Percentiles rank a stretch among this genome's conserved stretches.
Conservation (phyloP, 2,797 vertebrate genomes). For the Perodicticus potto region DNA sequence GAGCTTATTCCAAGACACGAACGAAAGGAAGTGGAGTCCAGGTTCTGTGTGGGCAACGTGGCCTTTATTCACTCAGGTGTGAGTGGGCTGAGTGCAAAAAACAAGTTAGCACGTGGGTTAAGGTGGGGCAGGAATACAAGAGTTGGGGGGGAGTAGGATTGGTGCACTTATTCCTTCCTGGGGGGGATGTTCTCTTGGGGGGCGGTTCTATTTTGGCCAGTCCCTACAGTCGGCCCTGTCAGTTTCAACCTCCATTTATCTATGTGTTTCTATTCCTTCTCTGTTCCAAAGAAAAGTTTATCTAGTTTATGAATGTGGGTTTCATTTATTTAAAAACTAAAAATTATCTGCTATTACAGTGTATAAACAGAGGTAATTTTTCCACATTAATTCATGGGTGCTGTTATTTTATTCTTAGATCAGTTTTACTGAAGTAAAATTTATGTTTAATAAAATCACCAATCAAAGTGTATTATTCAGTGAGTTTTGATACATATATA, state of each 20-base stretch:
- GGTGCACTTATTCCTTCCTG: no score
- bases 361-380: constrained; percentile 24
- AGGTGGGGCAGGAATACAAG: no score
- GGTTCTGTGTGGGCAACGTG: no score
- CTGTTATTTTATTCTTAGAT: not conserved
- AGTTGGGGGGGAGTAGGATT: no score
- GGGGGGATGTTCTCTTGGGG: no score
- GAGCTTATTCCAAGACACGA: no score
- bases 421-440: constrained; percentile 46
- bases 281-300: not conserved
- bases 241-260: not conserved
- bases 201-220: no score
- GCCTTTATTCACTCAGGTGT: no score
- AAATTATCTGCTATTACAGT: not conserved
- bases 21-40: no score
- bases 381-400: not conserved
- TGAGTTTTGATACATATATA: constrained; percentile 4
- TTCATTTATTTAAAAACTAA: not conserved
- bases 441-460: constrained; percentile 15
- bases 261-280: not conserved
- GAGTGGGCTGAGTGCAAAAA: no score
- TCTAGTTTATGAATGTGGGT: not conserved
- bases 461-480: not conserved
- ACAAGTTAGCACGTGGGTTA: no score
- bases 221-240: no score